Base-by-base conservation (phyloP, 1,140 invertebrate species). In the Akabosia matsudoensis region DNA sequence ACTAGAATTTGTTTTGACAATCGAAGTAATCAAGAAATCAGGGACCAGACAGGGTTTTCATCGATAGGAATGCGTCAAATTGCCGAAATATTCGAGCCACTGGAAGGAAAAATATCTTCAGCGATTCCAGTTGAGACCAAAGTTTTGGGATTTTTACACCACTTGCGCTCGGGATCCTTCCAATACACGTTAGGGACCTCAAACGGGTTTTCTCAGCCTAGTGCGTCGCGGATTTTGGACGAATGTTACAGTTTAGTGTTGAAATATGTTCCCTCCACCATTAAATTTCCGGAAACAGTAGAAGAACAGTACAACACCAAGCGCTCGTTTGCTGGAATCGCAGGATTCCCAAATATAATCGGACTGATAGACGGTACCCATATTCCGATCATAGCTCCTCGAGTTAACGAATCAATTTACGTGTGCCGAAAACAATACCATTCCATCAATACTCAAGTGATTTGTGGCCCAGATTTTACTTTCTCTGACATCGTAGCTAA, bases 401-500 rank as follows among this genome's bases (percentile, higher is more conserved):
- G 79, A 33, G 30, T 26, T 28, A 22, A 61, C 10, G n/a, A 45
- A 30, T 37, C 73, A 45, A 14, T 52, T 26, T 79, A 61, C 45
- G 75, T 79, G 0, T 71, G 56, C n/a, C 51, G 78, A 1, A 76
- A 79, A 51, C 28, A 74, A 26, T 67, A 33, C n/a, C 78, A 79
- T 34, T 79, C 75, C 3, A 74, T 79, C 26, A 76, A 79, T 31
- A 28, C 30, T 64, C 78, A 79, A 73, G 52, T 79, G 31, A 81
- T 86, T 2, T 83, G 82, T 74, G 79, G 84, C 82, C 71, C 82
- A 7, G 74, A 84, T 4, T 74, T 85, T 0, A 76, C 34, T 71
- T 83, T 87, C 18, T 78, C 77, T 67, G 83, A 86, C 67, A 75
- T 84, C 64, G 82, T 85, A 13, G 80, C 82, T 34, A 70, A 82